Evolutionary conservation across 2,888 invertebrate genomes (phyloP), one percentile per base, ranked within the genome.

Genomic region (Leistus spinibarbis): DNA sequence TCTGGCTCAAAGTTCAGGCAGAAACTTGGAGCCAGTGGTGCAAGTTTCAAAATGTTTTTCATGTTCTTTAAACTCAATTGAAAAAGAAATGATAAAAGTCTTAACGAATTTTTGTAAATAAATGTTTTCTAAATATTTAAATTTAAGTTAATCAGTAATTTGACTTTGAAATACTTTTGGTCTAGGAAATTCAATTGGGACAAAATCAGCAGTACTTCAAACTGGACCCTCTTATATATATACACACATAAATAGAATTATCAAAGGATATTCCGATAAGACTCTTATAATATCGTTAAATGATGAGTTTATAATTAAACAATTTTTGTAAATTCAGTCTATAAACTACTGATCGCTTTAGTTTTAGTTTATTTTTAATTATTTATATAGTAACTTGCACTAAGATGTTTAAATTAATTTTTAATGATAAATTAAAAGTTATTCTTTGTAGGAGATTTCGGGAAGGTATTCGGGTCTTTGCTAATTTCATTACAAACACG

Each of bases 401-500:
- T 24, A 24, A 7, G 7, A 40, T 7, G 5, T 40, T 40, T 40
- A 40, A 5, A 10, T 40, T 13, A 40, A 1, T 7, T 40, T 40
- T 7, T 27, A 9, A 9, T 7, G 4, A 9, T 27, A 27, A 68
- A 68, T 68, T 67, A 67, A 68, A 17, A n/a, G 57, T 17, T 23
- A 23, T 16, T 22, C 4, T 69, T 68, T 57, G 16, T 69, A 67
- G 23, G 16, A 20, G 57, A 56, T 23, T 69, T 56, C 24, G 19
- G 57, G 56, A 56, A 57, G 22, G 24, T 57, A 20, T n/a, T n/a
- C 54, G n/a, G 17, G 57, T 24, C 57, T 69, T 57, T 56, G 24
- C 57, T 69, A 69, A 69, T 69, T 57, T 13, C 69, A 69, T 57
- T 69, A 56, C 40, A 3, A 7, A 40, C 57, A 22, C 57, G 69